Evolutionary conservation across 2,797 vertebrate species (phyloP).

Genomic region (Microchirus variegatus): DNA sequence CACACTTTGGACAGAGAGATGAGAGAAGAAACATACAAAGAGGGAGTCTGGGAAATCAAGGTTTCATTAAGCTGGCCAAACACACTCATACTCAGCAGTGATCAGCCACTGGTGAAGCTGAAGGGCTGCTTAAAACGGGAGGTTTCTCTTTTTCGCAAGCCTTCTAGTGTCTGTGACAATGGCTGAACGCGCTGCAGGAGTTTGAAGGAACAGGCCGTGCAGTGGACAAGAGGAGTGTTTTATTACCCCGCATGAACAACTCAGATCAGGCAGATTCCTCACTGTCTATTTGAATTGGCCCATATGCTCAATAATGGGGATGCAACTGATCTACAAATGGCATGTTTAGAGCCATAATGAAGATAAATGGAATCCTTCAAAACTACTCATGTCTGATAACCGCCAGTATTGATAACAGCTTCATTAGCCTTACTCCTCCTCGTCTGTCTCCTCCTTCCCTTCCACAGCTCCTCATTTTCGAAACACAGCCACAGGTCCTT

Average conservation of each 20-base stretch:
- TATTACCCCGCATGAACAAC: constrained; percentile 19
- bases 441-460: not conserved
- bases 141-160: constrained; percentile 12
- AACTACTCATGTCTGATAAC: constrained; percentile 62
- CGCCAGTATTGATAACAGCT: constrained; percentile 60
- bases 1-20: constrained; percentile 58
- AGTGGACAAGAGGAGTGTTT: constrained; percentile 29
- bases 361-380: constrained; percentile 54
- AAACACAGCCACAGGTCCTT: constrained; percentile 22
- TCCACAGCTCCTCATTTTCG: constrained; percentile 14
- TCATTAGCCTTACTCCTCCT: constrained; percentile 44
- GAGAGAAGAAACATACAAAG: constrained; percentile 62
- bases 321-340: constrained; percentile 40
- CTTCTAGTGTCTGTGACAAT: constrained; percentile 23
- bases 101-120: constrained; percentile 28
- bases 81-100: constrained; percentile 52
- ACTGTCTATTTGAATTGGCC: constrained; percentile 41
- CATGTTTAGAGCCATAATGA: constrained; percentile 53
- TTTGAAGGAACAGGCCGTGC: constrained; percentile 14
- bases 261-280: constrained; percentile 30
- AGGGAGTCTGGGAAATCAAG: constrained; percentile 72
- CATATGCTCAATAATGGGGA: constrained; percentile 38
- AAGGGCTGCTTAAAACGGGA: constrained; percentile 20
- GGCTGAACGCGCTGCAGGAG: constrained; percentile 6
- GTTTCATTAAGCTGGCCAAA: constrained; percentile 75